Evolutionary conservation across 2,113 vertebrate species (phyloP).

Genomic region (Lophotis ruficrista): DNA sequence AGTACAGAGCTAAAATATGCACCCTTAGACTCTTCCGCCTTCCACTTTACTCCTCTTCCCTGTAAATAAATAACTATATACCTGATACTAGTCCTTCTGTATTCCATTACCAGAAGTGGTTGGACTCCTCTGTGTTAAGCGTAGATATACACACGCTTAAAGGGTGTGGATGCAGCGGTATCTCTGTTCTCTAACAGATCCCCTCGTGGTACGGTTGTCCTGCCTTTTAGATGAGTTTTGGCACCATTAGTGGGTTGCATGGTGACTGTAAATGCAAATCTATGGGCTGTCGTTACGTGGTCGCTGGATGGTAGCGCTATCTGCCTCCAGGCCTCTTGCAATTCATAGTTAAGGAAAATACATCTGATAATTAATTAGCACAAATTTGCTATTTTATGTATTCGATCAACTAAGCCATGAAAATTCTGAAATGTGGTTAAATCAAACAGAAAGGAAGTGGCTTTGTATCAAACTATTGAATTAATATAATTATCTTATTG

Average conservation of each 20-base stretch:
- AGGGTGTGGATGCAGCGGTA: too few relatives aligned
- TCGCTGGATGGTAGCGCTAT: background rate
- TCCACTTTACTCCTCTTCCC: background rate
- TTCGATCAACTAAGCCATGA: constrained; percentile 39
- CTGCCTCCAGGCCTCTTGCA: background rate
- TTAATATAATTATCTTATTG: constrained; percentile 62
- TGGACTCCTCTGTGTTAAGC: background rate
- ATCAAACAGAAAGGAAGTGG: constrained; percentile 60
- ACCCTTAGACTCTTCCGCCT: background rate
- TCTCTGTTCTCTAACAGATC: background rate
- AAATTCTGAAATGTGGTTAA: constrained; percentile 45
- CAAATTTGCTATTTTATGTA: background rate
- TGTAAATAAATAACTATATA: background rate
- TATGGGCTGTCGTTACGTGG: background rate
- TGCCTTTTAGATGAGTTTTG: background rate
- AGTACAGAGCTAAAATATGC: background rate
- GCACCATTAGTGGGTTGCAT: background rate
- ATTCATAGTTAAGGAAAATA: background rate
- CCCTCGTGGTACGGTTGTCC: rapidly evolving
- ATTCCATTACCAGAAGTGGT: background rate
- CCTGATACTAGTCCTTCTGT: background rate
- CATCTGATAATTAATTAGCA: constrained; percentile 35
- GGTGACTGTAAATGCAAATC: background rate
- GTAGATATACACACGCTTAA: background rate
- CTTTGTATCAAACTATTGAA: constrained; percentile 42